phyloP scores from a whole-genome alignment of 2,888 invertebrate genomes.

The Philereme vetulata region DNA sequence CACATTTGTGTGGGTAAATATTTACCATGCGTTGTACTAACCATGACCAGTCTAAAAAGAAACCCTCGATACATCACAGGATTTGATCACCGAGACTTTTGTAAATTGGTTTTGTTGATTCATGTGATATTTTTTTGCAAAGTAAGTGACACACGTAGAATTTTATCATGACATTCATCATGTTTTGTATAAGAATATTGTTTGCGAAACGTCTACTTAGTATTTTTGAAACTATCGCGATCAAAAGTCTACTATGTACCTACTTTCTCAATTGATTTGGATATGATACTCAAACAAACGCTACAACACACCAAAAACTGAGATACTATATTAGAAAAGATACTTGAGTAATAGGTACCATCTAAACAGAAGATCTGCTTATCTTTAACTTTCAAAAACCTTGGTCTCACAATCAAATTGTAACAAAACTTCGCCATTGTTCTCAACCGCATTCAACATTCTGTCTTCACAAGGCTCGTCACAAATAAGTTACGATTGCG shows the following conservation, averaged over 20 bases:
- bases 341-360: too few species aligned
- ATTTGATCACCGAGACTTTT: slow-evolving; percentile 4
- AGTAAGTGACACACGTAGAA: background rate
- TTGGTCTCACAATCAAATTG: background rate
- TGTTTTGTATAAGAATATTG: slow-evolving; percentile 13
- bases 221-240: too few species aligned
- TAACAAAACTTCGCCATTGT: slow-evolving; percentile 5
- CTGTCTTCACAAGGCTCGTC: slow-evolving; percentile 22
- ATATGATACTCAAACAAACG: background rate
- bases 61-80: slow-evolving; percentile 12
- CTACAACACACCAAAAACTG: background rate
- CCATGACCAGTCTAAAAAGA: slow-evolving; percentile 36
- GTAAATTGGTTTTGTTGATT: slow-evolving; percentile 9
- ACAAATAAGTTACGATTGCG: slow-evolving; percentile 44
- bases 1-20: slow-evolving; percentile 53
- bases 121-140: slow-evolving; percentile 10
- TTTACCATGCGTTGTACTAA: slow-evolving; percentile 47
- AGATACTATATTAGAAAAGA: too few species aligned
- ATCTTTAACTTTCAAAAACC: background rate
- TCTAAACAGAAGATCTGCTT: background rate
- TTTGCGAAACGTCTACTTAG: background rate
- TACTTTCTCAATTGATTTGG: background rate
- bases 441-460: slow-evolving; percentile 2
- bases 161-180: slow-evolving; percentile 11
- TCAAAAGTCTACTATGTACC: background rate